A percentile compares a stretch with the other conserved stretches of the same genome.
These are phyloP conservation scores for Phengaris alcon DNA, from an alignment of 2,888 invertebrate genomes.

Conservation along the genomic window DNA sequence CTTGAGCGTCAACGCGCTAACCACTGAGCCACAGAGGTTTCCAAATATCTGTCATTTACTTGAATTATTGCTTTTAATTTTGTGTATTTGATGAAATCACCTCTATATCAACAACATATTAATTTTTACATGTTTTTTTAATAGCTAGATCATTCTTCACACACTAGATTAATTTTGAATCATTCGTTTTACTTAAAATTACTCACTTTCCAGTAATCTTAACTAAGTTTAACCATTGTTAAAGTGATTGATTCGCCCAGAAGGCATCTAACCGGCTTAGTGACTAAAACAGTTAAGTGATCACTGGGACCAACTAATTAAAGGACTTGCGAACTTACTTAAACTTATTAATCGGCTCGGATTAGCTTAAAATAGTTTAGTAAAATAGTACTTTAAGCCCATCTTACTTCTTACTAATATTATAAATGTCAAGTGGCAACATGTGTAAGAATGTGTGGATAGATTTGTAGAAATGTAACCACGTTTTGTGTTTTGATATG, in stretches of 20 bases:
- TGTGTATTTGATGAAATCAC: neutral
- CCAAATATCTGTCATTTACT: neutral
- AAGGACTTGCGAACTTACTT: conserved; percentile 5
- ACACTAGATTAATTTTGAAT: neutral
- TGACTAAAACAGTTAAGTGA: conserved; percentile 19
- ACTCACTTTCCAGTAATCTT: neutral
- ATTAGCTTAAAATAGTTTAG: conserved; percentile 9
- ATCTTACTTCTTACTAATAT: neutral
- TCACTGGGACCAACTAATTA: conserved; percentile 18
- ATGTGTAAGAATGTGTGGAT: no score
- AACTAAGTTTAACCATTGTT: conserved; percentile 8
- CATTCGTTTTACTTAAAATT: neutral
- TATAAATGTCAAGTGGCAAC: neutral
- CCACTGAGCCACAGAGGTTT: neutral
- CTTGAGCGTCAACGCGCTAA: no score
- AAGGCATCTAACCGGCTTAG: conserved; percentile 20
- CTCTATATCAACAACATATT: no score
- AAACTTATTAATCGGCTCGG: conserved; percentile 9
- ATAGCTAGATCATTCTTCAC: no score
- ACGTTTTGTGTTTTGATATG: no score
- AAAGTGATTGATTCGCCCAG: conserved; percentile 15
- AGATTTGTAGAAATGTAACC: no score
- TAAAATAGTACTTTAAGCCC: neutral
- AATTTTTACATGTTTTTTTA: no score
- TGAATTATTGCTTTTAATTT: neutral